These are phyloP conservation scores for Steromphala cineraria DNA, from an alignment of 2,888 invertebrate species.

Conservation along the genomic window DNA sequence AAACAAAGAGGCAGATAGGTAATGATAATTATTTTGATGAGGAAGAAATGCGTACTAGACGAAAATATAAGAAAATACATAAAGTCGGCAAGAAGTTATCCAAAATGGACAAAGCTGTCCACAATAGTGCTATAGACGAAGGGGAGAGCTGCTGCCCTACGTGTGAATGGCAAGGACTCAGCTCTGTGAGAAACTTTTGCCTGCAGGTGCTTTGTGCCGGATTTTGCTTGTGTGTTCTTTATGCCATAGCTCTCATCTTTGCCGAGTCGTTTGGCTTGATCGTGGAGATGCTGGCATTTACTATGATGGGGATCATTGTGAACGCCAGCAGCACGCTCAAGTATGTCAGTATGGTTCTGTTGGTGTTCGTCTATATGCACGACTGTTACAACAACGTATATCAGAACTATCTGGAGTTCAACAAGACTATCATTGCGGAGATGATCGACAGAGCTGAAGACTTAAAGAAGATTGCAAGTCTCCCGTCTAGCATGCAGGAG, in stretches of 20 bases:
- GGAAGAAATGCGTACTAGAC: conserved; percentile 42
- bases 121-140: conserved; percentile 33
- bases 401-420: conserved; percentile 72
- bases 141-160: conserved; percentile 49
- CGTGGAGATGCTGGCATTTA: conserved; percentile 69
- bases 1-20: conserved; percentile 59
- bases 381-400: conserved; percentile 74
- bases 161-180: conserved; percentile 21
- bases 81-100: conserved; percentile 49
- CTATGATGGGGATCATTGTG: conserved; percentile 73
- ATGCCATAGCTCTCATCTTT: conserved; percentile 62
- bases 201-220: conserved; percentile 51
- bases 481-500: conserved; percentile 66
- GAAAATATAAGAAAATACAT: conserved; percentile 41
- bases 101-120: conserved; percentile 51
- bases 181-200: conserved; percentile 24
- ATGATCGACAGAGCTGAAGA: conserved; percentile 69
- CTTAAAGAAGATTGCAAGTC: conserved; percentile 64
- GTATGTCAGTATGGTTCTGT: conserved; percentile 69
- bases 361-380: conserved; percentile 71
- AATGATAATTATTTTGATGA: conserved; percentile 36
- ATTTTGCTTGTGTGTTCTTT: conserved; percentile 59
- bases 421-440: conserved; percentile 68
- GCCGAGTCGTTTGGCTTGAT: conserved; percentile 68
- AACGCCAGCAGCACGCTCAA: conserved; percentile 68